Evolutionary conservation across 2,888 invertebrate species (phyloP).

Genomic region (Scaptomyza reducta): DNA sequence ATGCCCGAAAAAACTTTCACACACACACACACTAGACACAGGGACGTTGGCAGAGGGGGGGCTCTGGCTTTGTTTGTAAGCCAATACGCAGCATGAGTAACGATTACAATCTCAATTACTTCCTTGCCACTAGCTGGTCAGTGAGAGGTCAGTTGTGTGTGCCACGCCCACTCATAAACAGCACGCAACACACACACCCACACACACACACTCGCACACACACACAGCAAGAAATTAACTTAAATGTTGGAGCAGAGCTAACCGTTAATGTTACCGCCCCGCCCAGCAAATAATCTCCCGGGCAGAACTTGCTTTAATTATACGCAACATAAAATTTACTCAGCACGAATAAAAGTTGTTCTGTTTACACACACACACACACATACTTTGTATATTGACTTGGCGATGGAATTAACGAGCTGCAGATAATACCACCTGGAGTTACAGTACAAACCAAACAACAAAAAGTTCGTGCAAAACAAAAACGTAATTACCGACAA

Average conservation of each 20-base stretch:
- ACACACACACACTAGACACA: constrained; percentile 16
- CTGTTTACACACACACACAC: constrained; percentile 5
- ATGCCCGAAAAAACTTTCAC: constrained; percentile 69
- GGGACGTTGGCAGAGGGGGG: neutral
- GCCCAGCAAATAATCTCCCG: constrained; percentile 66
- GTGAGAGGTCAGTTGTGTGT: constrained; percentile 20
- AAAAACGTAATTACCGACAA: constrained; percentile 34
- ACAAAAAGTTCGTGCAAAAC: constrained; percentile 25
- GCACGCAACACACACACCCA: constrained; percentile 50
- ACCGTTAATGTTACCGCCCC: constrained; percentile 23
- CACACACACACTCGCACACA: too few species aligned
- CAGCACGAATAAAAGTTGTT: constrained; percentile 45
- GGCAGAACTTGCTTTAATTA: constrained; percentile 74
- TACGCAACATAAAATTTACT: constrained; percentile 81
- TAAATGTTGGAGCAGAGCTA: constrained; percentile 46
- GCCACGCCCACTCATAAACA: constrained; percentile 65
- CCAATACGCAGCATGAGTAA: constrained; percentile 69
- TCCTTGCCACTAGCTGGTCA: constrained; percentile 33
- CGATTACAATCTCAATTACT: constrained; percentile 81
- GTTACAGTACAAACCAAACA: constrained; percentile 1
- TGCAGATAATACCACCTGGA: constrained; percentile 53
- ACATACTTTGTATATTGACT: constrained; percentile 62
- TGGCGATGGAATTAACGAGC: constrained; percentile 48
- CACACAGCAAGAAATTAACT: constrained; percentile 65
- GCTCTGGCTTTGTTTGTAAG: constrained; percentile 41